Base-by-base conservation (phyloP, 2,113 vertebrate species). In the Bos javanicus region DNA sequence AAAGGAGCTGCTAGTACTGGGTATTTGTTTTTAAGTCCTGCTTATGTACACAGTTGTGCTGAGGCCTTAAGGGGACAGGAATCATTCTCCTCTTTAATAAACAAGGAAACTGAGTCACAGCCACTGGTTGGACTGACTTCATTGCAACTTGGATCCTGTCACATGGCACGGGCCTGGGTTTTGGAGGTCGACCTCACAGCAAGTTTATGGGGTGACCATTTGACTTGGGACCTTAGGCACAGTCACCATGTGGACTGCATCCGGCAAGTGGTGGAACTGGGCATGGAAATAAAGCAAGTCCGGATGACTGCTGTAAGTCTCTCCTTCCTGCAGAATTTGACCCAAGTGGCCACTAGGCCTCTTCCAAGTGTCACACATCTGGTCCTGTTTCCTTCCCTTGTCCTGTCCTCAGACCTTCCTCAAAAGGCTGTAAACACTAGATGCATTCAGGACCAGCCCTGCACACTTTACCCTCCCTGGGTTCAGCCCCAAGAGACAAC, bases 11-110 rank as follows among this genome's bases (percentile, higher is more conserved):
- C 30, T 36, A 23, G 39, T 10, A 39, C 52, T 25, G 39, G 33
- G 46, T 43, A 3, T 80, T 95, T 82, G 33, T 92, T 87, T 87
- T 86, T 82, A 62, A 88, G 43, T 80, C 33, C 28, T 39, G 8
- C 39, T 90, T 82, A 50, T 90, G 87, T 92, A 76, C 23, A 60
- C 17, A 30, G 10, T 83, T 33, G 43, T 67, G 14, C 80, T 60
- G 90, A 57, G 59, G 57, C n/a, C 43, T 90, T 71, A 64, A 74
- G 71, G 74, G 26, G 57, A 87, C 52, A 76, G 62, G 46, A 76
- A 56, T 59, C 54, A 23, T 56, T 91, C 30, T 91, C n/a, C 17
- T 92, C 84, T 97, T 87, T 81, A 80, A 78, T 33, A 46, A 57
- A 36, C 1, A 13, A 84, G 83, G 85, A 92, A 94, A 83, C 28